Evolutionary conservation across 2,797 vertebrate species (phyloP), one percentile per base, ranked within the genome.

Genomic region (Selene dorsalis): DNA sequence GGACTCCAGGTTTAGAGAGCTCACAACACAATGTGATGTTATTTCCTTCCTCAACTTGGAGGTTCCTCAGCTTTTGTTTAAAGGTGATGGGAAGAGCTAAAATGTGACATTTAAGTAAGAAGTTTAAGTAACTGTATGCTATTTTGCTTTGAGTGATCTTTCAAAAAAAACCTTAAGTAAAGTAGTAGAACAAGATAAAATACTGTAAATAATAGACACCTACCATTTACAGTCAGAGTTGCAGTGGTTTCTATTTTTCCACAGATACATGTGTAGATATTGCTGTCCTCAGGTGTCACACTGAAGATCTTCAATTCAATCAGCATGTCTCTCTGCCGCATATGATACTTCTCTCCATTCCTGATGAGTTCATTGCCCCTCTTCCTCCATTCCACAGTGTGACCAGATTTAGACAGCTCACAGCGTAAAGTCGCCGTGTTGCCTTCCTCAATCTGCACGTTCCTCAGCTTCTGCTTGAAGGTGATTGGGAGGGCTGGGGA

Each of bases 201-300:
- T 47, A 6, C 1, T 35, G 0, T 10, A 3, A 45, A 35, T 55
- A 17, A 63, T 41, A 20, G 38, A 70, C n/a, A 50, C 53, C 90
- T 94, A 97, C 96, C 95, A 61, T 93, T 95, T 53, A 97, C 96
- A 70, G 84, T 95, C 59, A 96, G 90, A 55, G 93, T 87, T 0
- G 96, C 95, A 2, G 94, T 93, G 18, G 95, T 96, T 89, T 96
- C 92, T 24, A 93, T 85, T 45, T 90, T 88, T 75, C 92, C 95
- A 87, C 94, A 96, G 64, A 95, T 70, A 84, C 97, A 98, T 0
- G 94, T 96, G 90, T 97, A 97, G 66, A 95, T 82, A 12, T 95
- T 88, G 47, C 94, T 93, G 87, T 97, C 96, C 32, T 94, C 93
- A 2, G 82, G 4, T 0, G 85, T 93, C 86, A 93, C 87, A 75